These are phyloP conservation scores for Dendropsophus ebraccatus DNA, from an alignment of 2,113 vertebrate species.

Conservation along the genomic window DNA sequence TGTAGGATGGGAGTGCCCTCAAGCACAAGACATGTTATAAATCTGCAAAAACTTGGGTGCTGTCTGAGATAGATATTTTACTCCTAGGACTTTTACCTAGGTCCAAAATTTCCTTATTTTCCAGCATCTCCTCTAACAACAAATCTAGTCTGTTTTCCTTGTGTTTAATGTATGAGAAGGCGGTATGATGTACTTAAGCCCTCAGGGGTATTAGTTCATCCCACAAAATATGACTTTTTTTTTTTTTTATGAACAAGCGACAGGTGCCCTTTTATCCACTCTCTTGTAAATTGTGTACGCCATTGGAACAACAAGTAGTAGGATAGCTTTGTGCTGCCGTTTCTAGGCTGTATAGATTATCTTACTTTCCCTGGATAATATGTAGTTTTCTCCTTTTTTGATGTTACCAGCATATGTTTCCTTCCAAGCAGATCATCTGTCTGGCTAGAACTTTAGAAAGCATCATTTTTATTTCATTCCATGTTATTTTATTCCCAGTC, in stretches of 20 bases:
- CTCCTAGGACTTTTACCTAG: not conserved
- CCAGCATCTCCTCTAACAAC: not conserved
- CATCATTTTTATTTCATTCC: conserved; percentile 47
- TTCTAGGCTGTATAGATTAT: not conserved
- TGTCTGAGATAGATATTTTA: not conserved
- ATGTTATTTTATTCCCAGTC: conserved; percentile 58
- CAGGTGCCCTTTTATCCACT: not conserved
- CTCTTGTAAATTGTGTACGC: conserved; percentile 2
- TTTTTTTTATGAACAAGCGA: not conserved
- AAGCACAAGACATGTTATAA: too few species aligned
- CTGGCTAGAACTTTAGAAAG: conserved; percentile 49
- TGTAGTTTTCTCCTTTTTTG: not conserved
- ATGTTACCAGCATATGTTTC: not conserved
- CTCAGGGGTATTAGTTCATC: conserved; percentile 8
- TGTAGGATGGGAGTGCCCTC: too few species aligned
- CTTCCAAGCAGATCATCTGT: conserved; percentile 49
- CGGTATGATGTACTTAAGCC: not conserved
- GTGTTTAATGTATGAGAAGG: conserved; percentile 7
- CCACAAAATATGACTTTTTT: not conserved
- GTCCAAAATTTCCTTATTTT: not conserved
- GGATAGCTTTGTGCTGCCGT: not conserved
- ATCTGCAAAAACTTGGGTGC: not conserved
- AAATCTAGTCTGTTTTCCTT: not conserved
- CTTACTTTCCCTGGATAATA: conserved; percentile 13
- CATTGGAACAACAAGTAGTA: conserved; percentile 18